Base-by-base conservation (phyloP, 2,888 invertebrate genomes). In the Dastarcus helophoroides region DNA sequence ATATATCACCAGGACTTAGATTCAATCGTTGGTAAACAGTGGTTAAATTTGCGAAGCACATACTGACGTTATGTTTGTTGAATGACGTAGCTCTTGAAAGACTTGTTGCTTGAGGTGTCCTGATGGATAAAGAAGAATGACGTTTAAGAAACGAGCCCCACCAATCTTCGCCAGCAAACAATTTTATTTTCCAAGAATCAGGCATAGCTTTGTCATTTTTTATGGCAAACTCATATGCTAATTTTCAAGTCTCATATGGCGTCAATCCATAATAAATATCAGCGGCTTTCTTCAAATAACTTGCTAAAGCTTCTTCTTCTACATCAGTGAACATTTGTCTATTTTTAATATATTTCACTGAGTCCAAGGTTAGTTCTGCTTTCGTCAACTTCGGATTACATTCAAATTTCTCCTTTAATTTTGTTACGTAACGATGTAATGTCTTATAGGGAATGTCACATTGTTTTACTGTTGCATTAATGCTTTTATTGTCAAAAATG, bases 1-100 rank as follows among this genome's bases (percentile, higher is more conserved):
- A 61, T 24, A 61, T 56, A 38, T 56, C 45, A 21, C 44, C 38
- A 16, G 45, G 35, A 37, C 35, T 32, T 44, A 44, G 46, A 15
- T 43, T 41, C 34, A 40, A 36, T 29, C 42, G 40, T 6, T 39
- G 44, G 39, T 38, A 29, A 31, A 47, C 46, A 34, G 19, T 35
- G 37, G 24, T n/a, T 29, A 53, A 34, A 33, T 44, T 43, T 12
- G 39, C 35, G 48, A 15, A 56, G 36, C 42, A 45, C 26, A 29
- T 31, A 15, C 27, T 26, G 15, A 41, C 41, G 25, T 47, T 47
- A 11, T 22, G 36, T 35, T 35, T 40, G 29, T 42, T 43, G 34
- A 46, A 46, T 29, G 41, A 42, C 23, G 41, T 46, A 11, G 40
- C 35, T 29, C 42, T 28, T 16, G 40, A 36, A 14, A 44, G 32